phyloP scores from a whole-genome alignment of 2,113 vertebrate species.

The Epinephelus cyanopodus region DNA sequence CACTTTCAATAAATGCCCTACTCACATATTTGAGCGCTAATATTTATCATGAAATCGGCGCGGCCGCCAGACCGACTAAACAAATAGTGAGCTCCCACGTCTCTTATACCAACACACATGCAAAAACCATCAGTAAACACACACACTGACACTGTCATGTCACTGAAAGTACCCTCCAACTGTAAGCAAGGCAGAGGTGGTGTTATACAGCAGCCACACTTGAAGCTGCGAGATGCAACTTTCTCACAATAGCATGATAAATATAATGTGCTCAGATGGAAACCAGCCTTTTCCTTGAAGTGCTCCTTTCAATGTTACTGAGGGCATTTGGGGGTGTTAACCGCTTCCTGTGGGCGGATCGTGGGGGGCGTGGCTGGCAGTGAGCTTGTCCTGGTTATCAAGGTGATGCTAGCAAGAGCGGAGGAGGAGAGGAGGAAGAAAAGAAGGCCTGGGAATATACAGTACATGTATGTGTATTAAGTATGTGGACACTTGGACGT shows the following conservation, averaged over 20 bases:
- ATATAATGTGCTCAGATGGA: background rate
- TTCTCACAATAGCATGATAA: background rate
- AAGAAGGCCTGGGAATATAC: background rate
- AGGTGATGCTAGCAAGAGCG: conserved; percentile 36
- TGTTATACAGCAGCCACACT: background rate
- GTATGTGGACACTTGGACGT: background rate
- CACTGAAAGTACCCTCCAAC: conserved; percentile 33
- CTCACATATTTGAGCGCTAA: conserved; percentile 79
- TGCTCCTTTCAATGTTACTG: conserved; percentile 20
- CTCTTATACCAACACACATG: conserved; percentile 68
- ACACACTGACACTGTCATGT: conserved; percentile 8
- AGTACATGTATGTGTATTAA: background rate
- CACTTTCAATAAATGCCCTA: conserved; percentile 74
- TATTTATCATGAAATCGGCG: conserved; percentile 78
- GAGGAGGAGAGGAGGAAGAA: background rate
- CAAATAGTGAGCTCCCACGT: conserved; percentile 66
- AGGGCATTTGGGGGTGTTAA: conserved; percentile 53
- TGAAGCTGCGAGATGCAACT: conserved; percentile 18
- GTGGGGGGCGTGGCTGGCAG: conserved; percentile 33
- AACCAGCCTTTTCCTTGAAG: background rate
- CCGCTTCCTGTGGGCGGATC: conserved; percentile 17
- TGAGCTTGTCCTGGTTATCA: conserved; percentile 19
- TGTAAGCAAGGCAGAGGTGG: conserved; percentile 3
- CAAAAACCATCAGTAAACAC: conserved; percentile 64
- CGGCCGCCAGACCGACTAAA: conserved; percentile 73